phyloP scores from a whole-genome alignment of 2,113 vertebrate genomes.

The Pteruthius melanotis region DNA sequence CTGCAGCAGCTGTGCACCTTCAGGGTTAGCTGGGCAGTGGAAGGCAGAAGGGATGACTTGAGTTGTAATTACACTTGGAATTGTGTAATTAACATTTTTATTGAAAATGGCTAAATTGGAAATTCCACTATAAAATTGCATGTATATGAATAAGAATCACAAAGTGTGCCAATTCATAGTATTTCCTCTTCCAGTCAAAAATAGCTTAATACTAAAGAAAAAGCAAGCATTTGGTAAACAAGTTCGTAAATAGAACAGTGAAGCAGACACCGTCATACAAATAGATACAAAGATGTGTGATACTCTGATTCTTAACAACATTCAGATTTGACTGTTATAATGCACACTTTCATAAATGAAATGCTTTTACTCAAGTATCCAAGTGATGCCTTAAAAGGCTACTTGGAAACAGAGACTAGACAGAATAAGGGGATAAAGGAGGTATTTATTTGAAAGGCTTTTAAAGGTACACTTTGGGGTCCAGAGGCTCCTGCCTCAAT shows the following conservation, averaged over 20 bases:
- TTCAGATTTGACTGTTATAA: neutral
- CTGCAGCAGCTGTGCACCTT: neutral
- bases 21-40: neutral
- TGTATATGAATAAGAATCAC: neutral
- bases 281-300: neutral
- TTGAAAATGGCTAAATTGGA: neutral
- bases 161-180: neutral
- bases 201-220: neutral
- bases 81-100: rapidly evolving
- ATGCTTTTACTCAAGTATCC: neutral
- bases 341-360: neutral
- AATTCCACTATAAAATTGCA: neutral
- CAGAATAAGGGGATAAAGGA: no score
- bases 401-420: no score
- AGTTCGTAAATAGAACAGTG: neutral
- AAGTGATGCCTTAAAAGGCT: no score
- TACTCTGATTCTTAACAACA: neutral
- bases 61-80: neutral
- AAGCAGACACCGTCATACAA: neutral
- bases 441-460: no score
- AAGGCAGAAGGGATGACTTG: neutral
- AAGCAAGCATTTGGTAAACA: neutral
- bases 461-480: no score
- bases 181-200: neutral
- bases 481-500: no score